Conservation (phyloP, 2,113 vertebrate genomes). For the Heliornis fulica region DNA sequence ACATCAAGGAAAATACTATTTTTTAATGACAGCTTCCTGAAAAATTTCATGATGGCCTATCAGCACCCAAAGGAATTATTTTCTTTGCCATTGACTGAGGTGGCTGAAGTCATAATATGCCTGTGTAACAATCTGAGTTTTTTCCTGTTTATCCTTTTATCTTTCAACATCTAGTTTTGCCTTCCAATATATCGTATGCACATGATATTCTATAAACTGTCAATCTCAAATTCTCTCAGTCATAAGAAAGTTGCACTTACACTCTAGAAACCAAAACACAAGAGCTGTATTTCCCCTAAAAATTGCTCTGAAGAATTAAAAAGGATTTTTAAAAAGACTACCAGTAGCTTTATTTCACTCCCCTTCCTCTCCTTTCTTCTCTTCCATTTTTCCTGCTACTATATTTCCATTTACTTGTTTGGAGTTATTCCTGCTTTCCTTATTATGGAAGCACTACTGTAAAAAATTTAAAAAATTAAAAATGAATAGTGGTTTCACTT, state of each 20-base stretch:
- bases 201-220: background rate
- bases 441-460: background rate
- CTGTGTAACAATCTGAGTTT: background rate
- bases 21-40: background rate
- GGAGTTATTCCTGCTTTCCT: background rate
- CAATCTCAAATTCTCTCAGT: background rate
- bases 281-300: background rate
- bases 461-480: background rate
- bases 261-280: background rate
- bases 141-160: background rate
- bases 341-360: background rate
- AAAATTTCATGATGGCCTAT: background rate
- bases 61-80: background rate
- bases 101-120: background rate
- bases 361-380: background rate
- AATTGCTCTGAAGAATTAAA: background rate
- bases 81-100: background rate
- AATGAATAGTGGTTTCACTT: rapidly evolving
- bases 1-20: background rate
- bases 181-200: background rate
- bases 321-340: background rate
- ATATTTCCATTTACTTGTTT: background rate
- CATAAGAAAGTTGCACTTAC: rapidly evolving
- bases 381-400: background rate
- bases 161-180: background rate